Percentiles rank a stretch among this genome's conserved stretches.
Evolutionary conservation across 1,140 invertebrate genomes (phyloP).

Genomic region (Zaprionus davidi): DNA sequence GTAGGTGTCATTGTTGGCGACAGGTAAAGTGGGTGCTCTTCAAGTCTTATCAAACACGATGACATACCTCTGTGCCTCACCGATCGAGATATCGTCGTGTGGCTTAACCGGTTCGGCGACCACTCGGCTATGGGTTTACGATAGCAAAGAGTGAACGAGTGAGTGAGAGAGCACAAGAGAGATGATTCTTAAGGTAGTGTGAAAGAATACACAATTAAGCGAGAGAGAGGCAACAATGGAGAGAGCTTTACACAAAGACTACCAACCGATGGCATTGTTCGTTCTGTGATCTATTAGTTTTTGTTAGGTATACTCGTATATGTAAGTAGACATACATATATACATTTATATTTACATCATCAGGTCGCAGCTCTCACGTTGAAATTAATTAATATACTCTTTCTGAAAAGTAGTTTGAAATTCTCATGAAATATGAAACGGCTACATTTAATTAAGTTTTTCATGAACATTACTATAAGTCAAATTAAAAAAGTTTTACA

Average conservation of each 20-base stretch:
- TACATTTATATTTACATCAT: background rate
- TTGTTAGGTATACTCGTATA: background rate
- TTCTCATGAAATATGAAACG: background rate
- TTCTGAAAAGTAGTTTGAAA: background rate
- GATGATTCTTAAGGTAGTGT: background rate
- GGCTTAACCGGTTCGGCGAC: constrained; percentile 31
- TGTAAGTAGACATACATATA: background rate
- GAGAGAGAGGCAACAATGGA: background rate
- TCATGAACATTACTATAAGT: no score
- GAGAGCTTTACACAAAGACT: background rate
- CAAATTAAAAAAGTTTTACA: background rate
- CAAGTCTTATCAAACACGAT: constrained; percentile 33
- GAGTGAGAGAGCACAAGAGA: background rate
- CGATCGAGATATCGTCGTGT: constrained; percentile 25
- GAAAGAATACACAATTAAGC: background rate
- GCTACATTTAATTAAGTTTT: no score
- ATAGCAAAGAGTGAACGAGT: constrained; percentile 8
- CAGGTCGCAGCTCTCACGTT: background rate
- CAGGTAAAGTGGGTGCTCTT: constrained; percentile 24
- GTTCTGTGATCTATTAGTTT: background rate
- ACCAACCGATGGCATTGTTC: constrained; percentile 3
- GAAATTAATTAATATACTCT: background rate
- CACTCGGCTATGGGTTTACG: background rate
- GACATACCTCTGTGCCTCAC: constrained; percentile 13
- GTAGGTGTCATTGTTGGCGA: constrained; percentile 9